These are phyloP conservation scores for Amphilophus citrinellus DNA, from an alignment of 2,113 vertebrate genomes.

Conservation along the genomic window DNA sequence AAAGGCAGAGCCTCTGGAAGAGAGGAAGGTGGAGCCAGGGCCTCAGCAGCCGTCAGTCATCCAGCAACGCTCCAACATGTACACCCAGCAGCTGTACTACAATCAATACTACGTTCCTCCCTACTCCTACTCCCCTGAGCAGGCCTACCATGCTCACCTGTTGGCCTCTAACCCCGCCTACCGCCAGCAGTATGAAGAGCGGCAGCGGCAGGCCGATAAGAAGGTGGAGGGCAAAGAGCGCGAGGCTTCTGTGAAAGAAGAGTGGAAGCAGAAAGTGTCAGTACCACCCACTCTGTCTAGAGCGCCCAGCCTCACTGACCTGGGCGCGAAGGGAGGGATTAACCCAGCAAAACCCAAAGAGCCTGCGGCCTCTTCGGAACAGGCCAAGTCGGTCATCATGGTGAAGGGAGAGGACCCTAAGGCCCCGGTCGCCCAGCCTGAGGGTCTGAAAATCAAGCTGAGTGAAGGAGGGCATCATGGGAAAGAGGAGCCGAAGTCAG, in stretches of 20 bases:
- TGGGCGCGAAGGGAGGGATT: constrained; percentile 85
- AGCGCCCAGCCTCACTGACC: constrained; percentile 90
- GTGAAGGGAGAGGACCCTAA: constrained; percentile 92
- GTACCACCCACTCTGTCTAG: constrained; percentile 89
- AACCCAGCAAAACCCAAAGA: constrained; percentile 62
- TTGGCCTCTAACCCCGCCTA: constrained; percentile 90
- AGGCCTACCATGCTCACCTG: constrained; percentile 93
- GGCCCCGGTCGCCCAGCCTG: constrained; percentile 70
- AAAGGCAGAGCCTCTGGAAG: constrained; percentile 87
- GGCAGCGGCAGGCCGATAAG: constrained; percentile 86
- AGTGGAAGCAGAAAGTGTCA: constrained; percentile 92
- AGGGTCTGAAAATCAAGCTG: constrained; percentile 93
- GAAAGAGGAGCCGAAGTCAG: constrained; percentile 89
- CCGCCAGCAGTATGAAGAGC: constrained; percentile 89
- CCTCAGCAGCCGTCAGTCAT: constrained; percentile 92
- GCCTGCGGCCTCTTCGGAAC: constrained; percentile 70
- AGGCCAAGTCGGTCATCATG: constrained; percentile 93
- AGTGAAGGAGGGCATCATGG: constrained; percentile 80
- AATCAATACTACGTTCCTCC: constrained; percentile 95
- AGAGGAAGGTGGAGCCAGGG: constrained; percentile 86
- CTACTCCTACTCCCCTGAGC: constrained; percentile 90
- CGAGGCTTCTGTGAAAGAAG: constrained; percentile 74
- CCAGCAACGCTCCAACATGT: constrained; percentile 94
- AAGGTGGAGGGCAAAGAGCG: constrained; percentile 82
- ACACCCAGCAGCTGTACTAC: constrained; percentile 95